Base-by-base conservation (phyloP, 2,113 vertebrate genomes). In the Hippolais icterina region DNA sequence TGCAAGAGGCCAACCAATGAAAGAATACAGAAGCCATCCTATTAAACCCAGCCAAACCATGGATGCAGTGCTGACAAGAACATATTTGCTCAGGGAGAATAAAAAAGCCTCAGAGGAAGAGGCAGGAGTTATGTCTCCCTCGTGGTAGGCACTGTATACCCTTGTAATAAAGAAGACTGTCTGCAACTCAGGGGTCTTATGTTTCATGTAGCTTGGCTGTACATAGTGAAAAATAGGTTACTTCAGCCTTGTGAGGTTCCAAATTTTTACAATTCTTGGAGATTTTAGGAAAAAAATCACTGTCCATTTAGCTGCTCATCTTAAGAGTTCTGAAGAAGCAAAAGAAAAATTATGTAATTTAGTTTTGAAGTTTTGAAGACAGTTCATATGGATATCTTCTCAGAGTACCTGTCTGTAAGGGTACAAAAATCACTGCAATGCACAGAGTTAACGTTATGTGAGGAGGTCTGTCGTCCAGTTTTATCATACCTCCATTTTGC, bases 81-180 rank as follows among this genome's bases (percentile, higher is more conserved):
- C 64, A 6, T 86, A 92, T 94, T 96, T 95, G 76, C 83, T 93
- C 39, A 53, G 76, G 83, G 86, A 92, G 83, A 86, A 93, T 94
- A 90, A 93, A 94, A 94, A 92, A 83, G 27, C 68, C 89, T 89
- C 90, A 93, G 88, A 94, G 90, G 96, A 93, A 96, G 94, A 95
- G 85, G 35, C 56, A 87, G 90, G 52, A 95, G 47, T 93, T 97
- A 93, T 89, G 76, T 83, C 47, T 95, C 96, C 93, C 86, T 70
- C 89, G 93, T 90, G 95, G 83, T 16, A 94, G 90, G 90, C 80
- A 81, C 64, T 88, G 42, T 92, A 80, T 89, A 83, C 54, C 71
- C 86, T 88, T 71, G 85, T 63, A 94, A 92, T 92, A 94, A 90
- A 90, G 76, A 92, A 90, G 79, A 88, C 59, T 81, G 87, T 95